Percentiles rank a stretch among this genome's conserved stretches.
Conservation (phyloP, 1,140 invertebrate species). For the Trialeurodes vaporariorum region DNA sequence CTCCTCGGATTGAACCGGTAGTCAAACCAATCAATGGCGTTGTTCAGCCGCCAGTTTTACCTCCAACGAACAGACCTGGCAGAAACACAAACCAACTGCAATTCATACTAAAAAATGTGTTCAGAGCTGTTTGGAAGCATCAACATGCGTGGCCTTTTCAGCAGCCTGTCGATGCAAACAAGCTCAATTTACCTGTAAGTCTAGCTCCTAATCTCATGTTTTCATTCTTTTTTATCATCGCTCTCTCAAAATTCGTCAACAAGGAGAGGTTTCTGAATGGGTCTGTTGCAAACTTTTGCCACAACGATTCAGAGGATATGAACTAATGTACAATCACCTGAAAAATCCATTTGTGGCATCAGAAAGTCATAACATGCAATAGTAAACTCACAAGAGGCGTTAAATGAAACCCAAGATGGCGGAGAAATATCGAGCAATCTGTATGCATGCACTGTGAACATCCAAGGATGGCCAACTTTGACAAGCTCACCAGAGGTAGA, state of each 20-base stretch:
- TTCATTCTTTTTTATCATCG: conserved; percentile 3
- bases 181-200: conserved; percentile 85
- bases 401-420: no score
- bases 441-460: no score
- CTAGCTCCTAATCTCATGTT: neutral
- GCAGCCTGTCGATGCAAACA: conserved; percentile 90
- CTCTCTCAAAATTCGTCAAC: no score
- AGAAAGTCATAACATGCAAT: neutral
- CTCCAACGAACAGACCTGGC: conserved; percentile 64
- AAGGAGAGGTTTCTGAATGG: no score
- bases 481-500: no score
- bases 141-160: conserved; percentile 98
- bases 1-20: conserved; percentile 52
- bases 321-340: neutral
- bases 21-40: conserved; percentile 71
- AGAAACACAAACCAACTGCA: conserved; percentile 87
- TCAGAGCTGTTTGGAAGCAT: conserved; percentile 96
- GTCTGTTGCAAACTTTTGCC: neutral
- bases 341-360: neutral
- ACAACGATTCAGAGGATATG: neutral
- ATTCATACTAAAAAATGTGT: conserved; percentile 85
- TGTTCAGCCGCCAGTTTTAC: conserved; percentile 63
- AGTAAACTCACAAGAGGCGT: neutral
- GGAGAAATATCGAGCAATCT: no score
- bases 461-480: no score